These are phyloP conservation scores for Monomorium pharaonis DNA, from an alignment of 1,140 invertebrate genomes.

Conservation along the genomic window DNA sequence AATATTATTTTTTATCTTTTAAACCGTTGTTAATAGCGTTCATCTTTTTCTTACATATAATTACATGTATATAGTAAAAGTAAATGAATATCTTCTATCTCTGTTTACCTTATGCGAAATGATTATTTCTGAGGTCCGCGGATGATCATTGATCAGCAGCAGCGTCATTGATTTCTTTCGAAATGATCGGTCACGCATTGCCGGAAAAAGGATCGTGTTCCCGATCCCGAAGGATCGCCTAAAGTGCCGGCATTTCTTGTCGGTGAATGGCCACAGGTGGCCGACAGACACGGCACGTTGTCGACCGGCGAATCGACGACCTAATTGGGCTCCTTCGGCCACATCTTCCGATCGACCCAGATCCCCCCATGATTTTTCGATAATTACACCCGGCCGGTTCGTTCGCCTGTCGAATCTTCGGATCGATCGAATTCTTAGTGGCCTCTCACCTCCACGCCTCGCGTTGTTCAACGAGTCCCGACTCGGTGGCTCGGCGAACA, in stretches of 20 bases:
- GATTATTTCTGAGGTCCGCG: background rate
- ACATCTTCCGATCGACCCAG: conserved; percentile 57
- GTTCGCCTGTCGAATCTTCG: conserved; percentile 45
- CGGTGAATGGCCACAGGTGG: conserved; percentile 64
- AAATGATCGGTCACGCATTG: background rate
- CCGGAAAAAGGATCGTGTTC: conserved; percentile 20
- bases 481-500: conserved; percentile 27
- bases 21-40: background rate
- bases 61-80: background rate
- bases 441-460: conserved; percentile 16
- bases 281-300: conserved; percentile 51
- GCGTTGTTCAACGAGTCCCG: conserved; percentile 1
- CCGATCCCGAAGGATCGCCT: background rate
- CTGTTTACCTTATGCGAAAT: background rate
- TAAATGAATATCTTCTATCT: background rate
- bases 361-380: conserved; percentile 69
- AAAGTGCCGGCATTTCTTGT: conserved; percentile 63
- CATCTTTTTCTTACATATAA: background rate
- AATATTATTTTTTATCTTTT: background rate
- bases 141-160: conserved; percentile 9
- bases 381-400: conserved; percentile 67
- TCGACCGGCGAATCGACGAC: conserved; percentile 44
- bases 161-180: conserved; percentile 10
- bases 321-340: conserved; percentile 71
- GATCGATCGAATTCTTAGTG: conserved; percentile 63